phyloP scores from a whole-genome alignment of 2,113 vertebrate genomes.

The Galeopterus variegatus region DNA sequence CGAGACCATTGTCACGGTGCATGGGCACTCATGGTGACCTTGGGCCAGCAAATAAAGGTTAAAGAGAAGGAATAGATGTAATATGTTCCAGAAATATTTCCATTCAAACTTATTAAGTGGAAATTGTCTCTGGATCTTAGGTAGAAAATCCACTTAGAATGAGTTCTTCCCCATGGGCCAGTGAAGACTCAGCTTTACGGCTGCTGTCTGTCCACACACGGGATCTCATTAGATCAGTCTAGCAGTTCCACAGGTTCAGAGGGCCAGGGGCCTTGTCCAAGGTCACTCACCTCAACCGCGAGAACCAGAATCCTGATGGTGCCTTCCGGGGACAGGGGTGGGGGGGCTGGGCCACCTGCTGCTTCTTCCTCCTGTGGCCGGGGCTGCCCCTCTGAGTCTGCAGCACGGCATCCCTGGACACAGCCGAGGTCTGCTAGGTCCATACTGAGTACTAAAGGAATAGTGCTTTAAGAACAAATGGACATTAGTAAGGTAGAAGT shows the following conservation, averaged over 20 bases:
- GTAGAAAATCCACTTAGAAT: background rate
- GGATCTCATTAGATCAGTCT: background rate
- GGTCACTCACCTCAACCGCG: background rate
- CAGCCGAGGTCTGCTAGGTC: background rate
- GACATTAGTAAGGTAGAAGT: background rate
- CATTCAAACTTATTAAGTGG: background rate
- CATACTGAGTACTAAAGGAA: background rate
- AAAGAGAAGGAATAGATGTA: background rate
- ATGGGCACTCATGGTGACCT: fast-evolving
- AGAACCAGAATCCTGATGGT: background rate
- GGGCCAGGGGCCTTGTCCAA: background rate
- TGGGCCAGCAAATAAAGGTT: background rate
- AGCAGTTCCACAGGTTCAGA: background rate
- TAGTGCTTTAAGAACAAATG: background rate
- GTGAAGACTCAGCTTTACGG: background rate
- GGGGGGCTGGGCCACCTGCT: no score
- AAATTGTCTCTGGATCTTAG: background rate
- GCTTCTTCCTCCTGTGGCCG: no score
- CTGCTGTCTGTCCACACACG: background rate
- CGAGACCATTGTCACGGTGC: background rate
- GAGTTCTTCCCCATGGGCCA: background rate
- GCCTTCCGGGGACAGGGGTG: background rate
- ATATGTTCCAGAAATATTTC: background rate
- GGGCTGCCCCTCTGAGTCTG: background rate
- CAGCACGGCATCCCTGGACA: no score